phyloP scores from a whole-genome alignment of 2,888 invertebrate species.

The Apamea sordens region DNA sequence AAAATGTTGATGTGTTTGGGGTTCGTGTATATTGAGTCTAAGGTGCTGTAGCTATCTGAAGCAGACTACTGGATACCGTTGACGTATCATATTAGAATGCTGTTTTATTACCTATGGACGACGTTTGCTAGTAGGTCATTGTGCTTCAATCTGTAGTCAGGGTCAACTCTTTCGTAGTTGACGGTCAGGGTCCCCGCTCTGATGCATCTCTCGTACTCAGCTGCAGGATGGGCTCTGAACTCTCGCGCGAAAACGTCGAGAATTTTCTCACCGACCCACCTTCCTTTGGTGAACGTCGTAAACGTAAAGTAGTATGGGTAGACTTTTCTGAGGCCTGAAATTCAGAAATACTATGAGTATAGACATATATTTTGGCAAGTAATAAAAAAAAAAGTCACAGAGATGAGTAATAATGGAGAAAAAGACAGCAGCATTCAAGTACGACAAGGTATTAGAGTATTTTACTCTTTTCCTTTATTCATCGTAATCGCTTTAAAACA shows the following conservation, averaged over 20 bases:
- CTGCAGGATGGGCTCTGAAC: conserved; percentile 98
- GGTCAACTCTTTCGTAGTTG: conserved; percentile 97
- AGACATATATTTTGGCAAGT: not conserved
- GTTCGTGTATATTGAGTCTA: conserved; percentile 62
- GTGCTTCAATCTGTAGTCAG: conserved; percentile 97
- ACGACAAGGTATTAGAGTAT: too few species aligned
- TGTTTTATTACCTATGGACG: conserved; percentile 95
- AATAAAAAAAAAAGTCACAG: not conserved
- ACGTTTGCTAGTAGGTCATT: conserved; percentile 98
- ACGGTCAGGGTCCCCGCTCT: conserved; percentile 97
- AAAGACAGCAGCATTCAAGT: not conserved
- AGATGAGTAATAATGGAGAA: not conserved
- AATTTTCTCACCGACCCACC: conserved; percentile 98
- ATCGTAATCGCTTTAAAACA: conserved; percentile 1
- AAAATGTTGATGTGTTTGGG: conserved; percentile 58
- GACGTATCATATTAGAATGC: conserved; percentile 19
- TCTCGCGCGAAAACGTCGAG: conserved; percentile 97
- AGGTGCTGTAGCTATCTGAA: conserved; percentile 70
- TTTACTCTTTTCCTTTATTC: not conserved
- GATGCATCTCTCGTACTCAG: conserved; percentile 97
- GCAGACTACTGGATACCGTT: conserved; percentile 64
- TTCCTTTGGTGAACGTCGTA: conserved; percentile 98
- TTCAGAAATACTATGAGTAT: conserved; percentile 32
- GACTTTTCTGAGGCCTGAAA: conserved; percentile 97
- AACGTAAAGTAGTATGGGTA: conserved; percentile 99